Evolutionary conservation across 1,140 invertebrate species (phyloP), one percentile per base, ranked within the genome.

Genomic region (Formica selysi): DNA sequence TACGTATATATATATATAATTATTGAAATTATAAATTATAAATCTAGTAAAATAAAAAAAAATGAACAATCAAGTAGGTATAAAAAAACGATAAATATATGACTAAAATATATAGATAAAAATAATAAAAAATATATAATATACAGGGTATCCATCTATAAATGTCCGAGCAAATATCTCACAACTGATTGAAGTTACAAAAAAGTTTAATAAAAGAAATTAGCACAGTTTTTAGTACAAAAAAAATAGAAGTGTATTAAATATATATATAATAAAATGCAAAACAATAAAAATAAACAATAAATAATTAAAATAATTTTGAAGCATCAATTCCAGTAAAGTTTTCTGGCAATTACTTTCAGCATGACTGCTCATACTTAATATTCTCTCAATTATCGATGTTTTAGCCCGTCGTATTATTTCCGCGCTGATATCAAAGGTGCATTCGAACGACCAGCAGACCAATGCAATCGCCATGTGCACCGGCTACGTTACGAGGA

Each of bases 81-180:
- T 29, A n/a, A 29, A 51, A 26, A 32, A 4, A 11, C 32, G 29
- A 51, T 3, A 54, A 54, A 11, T 73, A 5, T 57, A 32, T n/a
- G n/a, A 71, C 54, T 71, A 51, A 26, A 71, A 32, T 51, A 51
- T 16, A 8, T 48, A 48, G 13, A 48, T 48, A 71, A 71, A 51
- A 32, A 19, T 10, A n/a, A n/a, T n/a, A 10, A 3, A 16, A 71
- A 71, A 51, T 54, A 51, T 19, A 54, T 44, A 44, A 54, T 44
- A 44, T 29, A 29, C 26, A 29, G 26, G 26, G 26, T 29, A 1
- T 29, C 26, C 26, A 0, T 29, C 26, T 0, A 29, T 29, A 29
- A 29, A 29, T 29, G 26, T 29, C 26, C 26, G 26, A 29, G 26
- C 1, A 29, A 29, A 29, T 29, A 29, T 29, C 26, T 29, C 26